Evolutionary conservation across 2,113 vertebrate species (phyloP).

Genomic region (Pipra filicauda): DNA sequence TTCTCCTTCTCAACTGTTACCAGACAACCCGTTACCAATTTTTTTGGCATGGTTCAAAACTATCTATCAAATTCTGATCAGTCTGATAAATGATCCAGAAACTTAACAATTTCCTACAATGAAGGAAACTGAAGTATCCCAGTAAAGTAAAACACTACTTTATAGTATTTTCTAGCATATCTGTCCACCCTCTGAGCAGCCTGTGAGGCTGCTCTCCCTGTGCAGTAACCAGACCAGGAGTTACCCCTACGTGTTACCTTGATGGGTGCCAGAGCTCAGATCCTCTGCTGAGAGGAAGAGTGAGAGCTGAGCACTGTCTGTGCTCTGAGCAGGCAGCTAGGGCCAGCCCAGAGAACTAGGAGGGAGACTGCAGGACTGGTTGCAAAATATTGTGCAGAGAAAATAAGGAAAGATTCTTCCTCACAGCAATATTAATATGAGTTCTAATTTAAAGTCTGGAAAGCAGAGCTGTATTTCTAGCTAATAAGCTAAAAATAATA

Average conservation of each 20-base stretch:
- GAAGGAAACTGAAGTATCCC: not conserved
- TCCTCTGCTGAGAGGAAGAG: not conserved
- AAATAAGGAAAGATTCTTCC: not conserved
- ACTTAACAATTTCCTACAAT: not conserved
- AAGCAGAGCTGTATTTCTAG: not conserved
- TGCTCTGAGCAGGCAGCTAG: not conserved
- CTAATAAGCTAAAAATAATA: not conserved
- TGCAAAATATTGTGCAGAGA: not conserved
- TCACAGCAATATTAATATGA: not conserved
- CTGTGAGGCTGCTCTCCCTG: rapidly evolving
- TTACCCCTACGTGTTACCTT: not conserved
- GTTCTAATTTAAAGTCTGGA: not conserved
- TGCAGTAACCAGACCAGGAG: not conserved
- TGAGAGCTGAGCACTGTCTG: rapidly evolving
- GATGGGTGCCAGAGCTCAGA: not conserved
- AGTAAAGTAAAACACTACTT: not conserved
- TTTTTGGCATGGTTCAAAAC: not conserved
- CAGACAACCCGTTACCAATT: not conserved
- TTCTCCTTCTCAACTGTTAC: not conserved
- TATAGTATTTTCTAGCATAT: not conserved
- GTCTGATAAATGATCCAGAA: not conserved
- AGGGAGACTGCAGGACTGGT: not conserved
- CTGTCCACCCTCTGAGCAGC: not conserved
- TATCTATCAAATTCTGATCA: not conserved
- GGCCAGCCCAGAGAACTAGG: not conserved